A percentile compares a stretch with the other conserved stretches of the same genome.
Evolutionary conservation across 2,888 invertebrate genomes (phyloP).

Genomic region (Octonoba sinensis): DNA sequence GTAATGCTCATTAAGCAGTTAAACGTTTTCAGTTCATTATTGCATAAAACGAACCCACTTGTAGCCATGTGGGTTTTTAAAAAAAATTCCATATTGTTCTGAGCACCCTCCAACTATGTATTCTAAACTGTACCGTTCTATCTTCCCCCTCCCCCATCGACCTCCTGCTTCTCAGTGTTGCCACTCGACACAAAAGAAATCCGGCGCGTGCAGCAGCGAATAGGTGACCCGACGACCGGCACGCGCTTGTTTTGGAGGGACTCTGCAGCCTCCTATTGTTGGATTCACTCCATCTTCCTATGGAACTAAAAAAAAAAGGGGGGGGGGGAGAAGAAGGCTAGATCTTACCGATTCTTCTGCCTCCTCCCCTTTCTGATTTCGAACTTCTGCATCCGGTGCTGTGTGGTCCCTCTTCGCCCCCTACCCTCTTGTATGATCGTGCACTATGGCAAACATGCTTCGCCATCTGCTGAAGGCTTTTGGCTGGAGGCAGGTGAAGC

Average conservation of each 20-base stretch:
- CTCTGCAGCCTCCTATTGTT: background rate
- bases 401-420: conserved; percentile 21
- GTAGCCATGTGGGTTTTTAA: too few relatives aligned
- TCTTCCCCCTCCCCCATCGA: background rate
- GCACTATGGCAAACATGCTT: conserved; percentile 40
- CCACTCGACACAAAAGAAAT: conserved; percentile 41
- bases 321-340: too few relatives aligned
- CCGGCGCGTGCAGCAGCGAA: conserved; percentile 47
- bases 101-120: background rate
- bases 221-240: conserved; percentile 45
- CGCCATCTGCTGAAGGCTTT: conserved; percentile 29
- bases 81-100: too few relatives aligned
- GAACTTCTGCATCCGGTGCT: conserved; percentile 37
- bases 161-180: background rate
- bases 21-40: too few relatives aligned
- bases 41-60: too few relatives aligned
- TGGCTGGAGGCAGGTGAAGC: conserved; percentile 17
- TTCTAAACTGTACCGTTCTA: conserved; percentile 23
- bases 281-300: too few relatives aligned
- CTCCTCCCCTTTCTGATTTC: conserved; percentile 12
- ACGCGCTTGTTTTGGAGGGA: conserved; percentile 47
- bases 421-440: conserved; percentile 12
- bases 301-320: too few relatives aligned
- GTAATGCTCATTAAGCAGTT: too few relatives aligned
- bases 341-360: background rate